Evolutionary conservation across 2,888 invertebrate species (phyloP), one percentile per base, ranked within the genome.

Genomic region (Priocnemis perturbator): DNA sequence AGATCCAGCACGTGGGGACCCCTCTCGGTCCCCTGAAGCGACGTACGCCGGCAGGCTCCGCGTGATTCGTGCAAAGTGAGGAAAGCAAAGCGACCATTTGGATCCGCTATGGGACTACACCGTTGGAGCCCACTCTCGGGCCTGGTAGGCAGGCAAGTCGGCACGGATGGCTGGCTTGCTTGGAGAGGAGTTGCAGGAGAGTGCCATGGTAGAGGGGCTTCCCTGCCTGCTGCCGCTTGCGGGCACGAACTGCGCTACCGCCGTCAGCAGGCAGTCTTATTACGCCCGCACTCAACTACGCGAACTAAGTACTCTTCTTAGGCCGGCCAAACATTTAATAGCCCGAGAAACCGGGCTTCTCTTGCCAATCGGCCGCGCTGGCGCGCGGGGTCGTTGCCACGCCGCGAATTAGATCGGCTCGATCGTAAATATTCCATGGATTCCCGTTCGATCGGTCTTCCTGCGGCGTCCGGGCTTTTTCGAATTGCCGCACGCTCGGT

Each of bases 271-370:
- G 78, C 84, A 84, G 84, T 84, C 83, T 84, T 83, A 84, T 84
- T 84, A 84, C 84, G 83, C 84, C 84, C 84, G 84, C 84, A 81
- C 82, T 84, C 81, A 84, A 83, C 83, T 83, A 81, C 79, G 84
- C 83, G 83, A 81, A 82, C 78, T 81, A 83, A 83, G 79, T 84
- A 80, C 79, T 79, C 81, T 71, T 72, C 72, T 76, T 78, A 74
- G 70, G 26, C 61, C 67, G 75, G 64, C 3, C 68, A 50, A 69
- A 67, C 67, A 55, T 55, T 57, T 67, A 71, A 67, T 67, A 67
- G 66, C 55, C 45, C 20, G 23, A 1, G 48, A 5, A 23, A 50
- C 4, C 48, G 30, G 50, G n/a, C 5, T 14, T 17, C 50, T 11
- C 5, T 50, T 19, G 50, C 50, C 50, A 9, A 50, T 50, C 17